These are phyloP conservation scores for Dipodomys merriami DNA, from an alignment of 2,113 vertebrate species.

Conservation along the genomic window DNA sequence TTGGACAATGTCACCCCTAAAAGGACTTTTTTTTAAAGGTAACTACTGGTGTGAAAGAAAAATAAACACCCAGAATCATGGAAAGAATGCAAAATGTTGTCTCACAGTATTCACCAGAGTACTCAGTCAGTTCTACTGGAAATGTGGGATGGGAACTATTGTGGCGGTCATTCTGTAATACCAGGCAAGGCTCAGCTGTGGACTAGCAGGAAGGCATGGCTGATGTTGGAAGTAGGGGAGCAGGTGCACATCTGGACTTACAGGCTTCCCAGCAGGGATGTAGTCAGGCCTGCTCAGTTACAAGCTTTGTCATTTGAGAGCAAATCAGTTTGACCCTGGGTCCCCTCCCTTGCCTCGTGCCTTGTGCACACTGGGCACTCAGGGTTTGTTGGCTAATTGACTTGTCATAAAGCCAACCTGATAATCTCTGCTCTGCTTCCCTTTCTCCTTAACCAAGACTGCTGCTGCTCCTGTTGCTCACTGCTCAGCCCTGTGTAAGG, in stretches of 20 bases:
- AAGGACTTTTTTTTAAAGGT: not conserved
- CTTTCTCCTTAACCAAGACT: not conserved
- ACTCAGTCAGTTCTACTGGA: constrained; percentile 71
- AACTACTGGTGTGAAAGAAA: constrained; percentile 71
- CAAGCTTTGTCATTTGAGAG: not conserved
- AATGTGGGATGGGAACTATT: constrained; percentile 66
- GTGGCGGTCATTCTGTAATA: constrained; percentile 57
- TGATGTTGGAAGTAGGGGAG: constrained; percentile 5
- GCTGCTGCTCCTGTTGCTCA: not conserved
- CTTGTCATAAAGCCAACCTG: constrained; percentile 59
- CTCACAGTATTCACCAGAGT: constrained; percentile 23
- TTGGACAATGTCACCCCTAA: too few relatives aligned
- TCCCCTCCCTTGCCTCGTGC: constrained; percentile 5
- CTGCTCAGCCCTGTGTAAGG: not conserved
- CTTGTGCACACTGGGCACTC: constrained; percentile 65
- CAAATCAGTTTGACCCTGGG: constrained; percentile 13
- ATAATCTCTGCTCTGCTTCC: constrained; percentile 73
- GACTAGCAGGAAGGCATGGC: constrained; percentile 26
- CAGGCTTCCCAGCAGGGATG: not conserved
- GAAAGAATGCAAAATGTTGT: constrained; percentile 27
- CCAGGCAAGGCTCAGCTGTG: constrained; percentile 58
- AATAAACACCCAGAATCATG: not conserved
- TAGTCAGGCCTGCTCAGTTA: not conserved
- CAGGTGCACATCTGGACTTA: constrained; percentile 67
- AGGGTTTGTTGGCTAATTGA: not conserved